Base-by-base conservation (phyloP, 2,888 invertebrate genomes). In the Isotomurus palustris region DNA sequence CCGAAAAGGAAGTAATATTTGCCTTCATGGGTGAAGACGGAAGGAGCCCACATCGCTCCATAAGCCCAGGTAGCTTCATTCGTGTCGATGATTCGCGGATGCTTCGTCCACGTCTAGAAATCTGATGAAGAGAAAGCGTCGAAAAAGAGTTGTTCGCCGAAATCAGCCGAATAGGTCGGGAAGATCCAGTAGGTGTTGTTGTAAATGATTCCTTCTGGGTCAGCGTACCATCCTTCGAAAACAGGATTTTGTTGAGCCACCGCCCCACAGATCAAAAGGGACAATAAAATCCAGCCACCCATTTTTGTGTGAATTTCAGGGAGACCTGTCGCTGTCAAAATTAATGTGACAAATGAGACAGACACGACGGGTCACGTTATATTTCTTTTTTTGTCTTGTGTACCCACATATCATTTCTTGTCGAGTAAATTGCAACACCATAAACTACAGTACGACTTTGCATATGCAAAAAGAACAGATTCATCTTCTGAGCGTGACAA, bases 71-170 rank as follows among this genome's bases (percentile, higher is more conserved):
- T 56, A 8, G 63, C 59, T 49, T 60, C 59, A 2, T 47, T 27
- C 0, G 24, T 63, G 44, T 56, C 58, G n/a, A 66, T 27, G 17
- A 66, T 63, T 35, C 60, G n/a, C 1, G 53, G 19, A 43, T 63
- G 60, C 24, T 57, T 61, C 21, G 49, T 50, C 66, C 66, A 66
- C 6, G 56, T 57, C 10, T 55, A 51, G 12, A 66, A 49, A 43
- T 66, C 59, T n/a, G 49, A 27, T 12, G 63, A 63, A 2, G 66
- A 66, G 28, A 58, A 66, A 10, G 66, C 66, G 38, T 66, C 66
- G 32, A 66, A 63, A 29, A 53, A 59, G 1, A 45, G 43, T 38
- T 66, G 63, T 27, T 59, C 47, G 3, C 41, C 56, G 44, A 45
- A 64, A 14, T 35, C 24, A 1, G 56, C 54, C 1, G 63, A 63